phyloP scores from a whole-genome alignment of 2,113 vertebrate genomes.

The Lucifuga dentata region DNA sequence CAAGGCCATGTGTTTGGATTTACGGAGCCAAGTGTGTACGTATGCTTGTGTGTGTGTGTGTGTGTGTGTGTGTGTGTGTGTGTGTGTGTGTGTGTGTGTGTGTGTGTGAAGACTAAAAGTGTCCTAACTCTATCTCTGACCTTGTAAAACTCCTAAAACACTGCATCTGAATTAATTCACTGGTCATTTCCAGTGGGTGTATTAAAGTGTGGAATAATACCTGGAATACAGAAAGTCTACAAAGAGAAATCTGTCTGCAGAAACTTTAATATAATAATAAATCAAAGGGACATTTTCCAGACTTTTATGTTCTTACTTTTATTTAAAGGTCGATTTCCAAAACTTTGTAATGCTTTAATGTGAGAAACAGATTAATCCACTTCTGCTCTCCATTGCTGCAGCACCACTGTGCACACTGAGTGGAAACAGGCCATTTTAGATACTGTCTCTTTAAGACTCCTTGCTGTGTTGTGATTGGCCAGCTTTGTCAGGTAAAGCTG shows the following conservation, averaged over 20 bases:
- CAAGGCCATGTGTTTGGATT: conserved; percentile 79
- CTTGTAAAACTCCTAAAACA: conserved; percentile 73
- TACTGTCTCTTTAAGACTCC: no score
- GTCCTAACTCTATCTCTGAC: conserved; percentile 46
- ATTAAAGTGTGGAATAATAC: conserved; percentile 57
- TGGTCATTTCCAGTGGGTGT: conserved; percentile 56
- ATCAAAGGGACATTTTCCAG: no score
- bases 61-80: conserved; percentile 4
- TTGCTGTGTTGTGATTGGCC: no score
- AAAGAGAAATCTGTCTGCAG: conserved; percentile 63
- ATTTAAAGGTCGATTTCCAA: no score
- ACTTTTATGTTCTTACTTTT: conserved; percentile 34
- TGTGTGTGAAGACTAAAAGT: conserved; percentile 29
- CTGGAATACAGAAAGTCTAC: conserved; percentile 30
- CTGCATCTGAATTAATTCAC: conserved; percentile 39
- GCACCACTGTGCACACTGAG: no score
- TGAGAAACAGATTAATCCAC: no score
- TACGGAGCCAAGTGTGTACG: conserved; percentile 41
- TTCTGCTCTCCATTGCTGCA: no score
- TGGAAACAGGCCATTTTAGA: no score
- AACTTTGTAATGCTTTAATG: no score
- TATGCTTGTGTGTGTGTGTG: background rate
- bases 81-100: no score
- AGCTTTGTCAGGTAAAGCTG: no score
- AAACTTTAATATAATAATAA: conserved; percentile 34